A percentile compares a stretch with the other conserved stretches of the same genome.
phyloP scores from a whole-genome alignment of 2,888 invertebrate genomes.

The Acronicta leporina region DNA sequence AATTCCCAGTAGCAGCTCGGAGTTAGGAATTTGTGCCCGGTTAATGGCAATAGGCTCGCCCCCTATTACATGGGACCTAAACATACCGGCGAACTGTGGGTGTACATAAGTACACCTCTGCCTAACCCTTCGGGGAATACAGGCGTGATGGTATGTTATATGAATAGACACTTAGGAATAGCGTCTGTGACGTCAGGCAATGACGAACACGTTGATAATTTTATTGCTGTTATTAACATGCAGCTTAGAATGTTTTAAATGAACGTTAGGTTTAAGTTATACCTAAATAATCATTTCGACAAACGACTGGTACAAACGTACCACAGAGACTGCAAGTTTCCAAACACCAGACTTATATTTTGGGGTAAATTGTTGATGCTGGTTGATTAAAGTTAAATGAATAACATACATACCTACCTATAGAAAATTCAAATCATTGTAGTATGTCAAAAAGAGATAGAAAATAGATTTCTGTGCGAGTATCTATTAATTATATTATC shows the following conservation, averaged over 20 bases:
- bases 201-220: not conserved
- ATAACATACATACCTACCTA: constrained; percentile 6
- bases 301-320: not conserved
- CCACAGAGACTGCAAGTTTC: not conserved
- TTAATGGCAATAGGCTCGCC: too few species aligned
- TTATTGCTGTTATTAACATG: constrained; percentile 18
- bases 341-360: constrained; percentile 23
- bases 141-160: too few species aligned
- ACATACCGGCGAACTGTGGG: too few species aligned
- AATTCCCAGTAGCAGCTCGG: too few species aligned
- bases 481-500: too few species aligned
- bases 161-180: not conserved
- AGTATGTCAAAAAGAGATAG: not conserved
- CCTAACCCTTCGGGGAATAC: too few species aligned
- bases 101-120: too few species aligned
- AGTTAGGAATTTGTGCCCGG: too few species aligned
- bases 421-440: not conserved
- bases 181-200: not conserved
- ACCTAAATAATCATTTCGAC: not conserved
- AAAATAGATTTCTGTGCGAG: constrained; percentile 1
- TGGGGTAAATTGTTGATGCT: constrained; percentile 4
- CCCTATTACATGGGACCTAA: too few species aligned
- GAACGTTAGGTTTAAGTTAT: not conserved
- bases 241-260: constrained; percentile 6
- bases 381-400: not conserved